Base-by-base conservation (phyloP, 2,113 vertebrate genomes). In the Gallinago paraguaiae region DNA sequence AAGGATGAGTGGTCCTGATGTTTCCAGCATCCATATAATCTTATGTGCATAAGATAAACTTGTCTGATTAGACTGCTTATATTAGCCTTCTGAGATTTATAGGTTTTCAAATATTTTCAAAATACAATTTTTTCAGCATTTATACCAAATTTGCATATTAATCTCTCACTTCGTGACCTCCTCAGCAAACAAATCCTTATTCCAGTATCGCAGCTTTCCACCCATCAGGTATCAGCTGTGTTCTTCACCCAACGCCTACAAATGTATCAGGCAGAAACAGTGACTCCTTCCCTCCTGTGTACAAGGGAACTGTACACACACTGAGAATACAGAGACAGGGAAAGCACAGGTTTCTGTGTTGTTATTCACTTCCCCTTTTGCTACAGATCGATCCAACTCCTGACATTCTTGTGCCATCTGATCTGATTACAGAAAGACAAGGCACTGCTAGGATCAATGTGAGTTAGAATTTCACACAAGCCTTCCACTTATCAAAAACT, bases 291-390 rank as follows among this genome's bases (percentile, higher is more conserved):
- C 11, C n/a, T 68, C 23, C 16, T 18, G 64, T 4, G 7, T 23
- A 39, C 15, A 1, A 80, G 33, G 63, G n/a, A 78, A 51, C 33
- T 33, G 14, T 10, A 43, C 10, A 13, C 63, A 67, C 27, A 27
- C 51, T 3, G 0, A 24, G 10, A 60, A 25, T 2, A 11, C 0
- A 5, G 30, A 67, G 9, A 27, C 51, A 64, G 28, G 59, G 39
- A 69, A 72, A 14, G 43, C 28, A n/a, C 0, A 16, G 3, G 23
- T 59, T 61, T 76, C 48, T 77, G 8, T 20, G 22, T 2, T 4
- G 15, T 63, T 54, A 39, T 56, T 77, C 22, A 27, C 22, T 76
- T 24, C 50, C 25, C 35, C 43, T 63, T 68, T 45, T 75, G 20
- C 51, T 59, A 35, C 31, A n/a, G 12, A 39, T 3, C 2, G 0